These are phyloP conservation scores for Dipodomys ordii DNA, from an alignment of 2,113 vertebrate genomes.

Conservation along the genomic window DNA sequence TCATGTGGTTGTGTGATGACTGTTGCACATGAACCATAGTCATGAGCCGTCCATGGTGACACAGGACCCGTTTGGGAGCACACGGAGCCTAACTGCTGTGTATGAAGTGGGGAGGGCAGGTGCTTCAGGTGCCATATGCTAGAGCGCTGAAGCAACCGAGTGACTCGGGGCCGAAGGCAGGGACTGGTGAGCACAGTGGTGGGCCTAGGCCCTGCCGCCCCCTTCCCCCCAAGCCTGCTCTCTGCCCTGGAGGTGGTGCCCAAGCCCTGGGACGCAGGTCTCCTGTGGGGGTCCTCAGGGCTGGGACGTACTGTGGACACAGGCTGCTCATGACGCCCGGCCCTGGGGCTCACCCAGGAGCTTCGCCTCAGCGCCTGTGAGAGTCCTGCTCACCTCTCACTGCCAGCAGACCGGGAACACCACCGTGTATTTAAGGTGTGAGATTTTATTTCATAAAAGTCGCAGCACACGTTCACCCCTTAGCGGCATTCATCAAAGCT, in stretches of 20 bases:
- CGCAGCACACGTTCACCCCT: slow-evolving; percentile 62
- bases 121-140: too few relatives aligned
- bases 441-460: slow-evolving; percentile 75
- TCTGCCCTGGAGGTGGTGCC: neutral
- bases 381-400: too few relatives aligned
- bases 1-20: too few relatives aligned
- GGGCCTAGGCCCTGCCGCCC: too few relatives aligned
- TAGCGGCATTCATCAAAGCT: slow-evolving; percentile 52
- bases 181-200: neutral
- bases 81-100: too few relatives aligned
- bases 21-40: neutral
- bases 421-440: slow-evolving; percentile 56
- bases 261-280: too few relatives aligned
- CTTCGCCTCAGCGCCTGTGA: too few relatives aligned
- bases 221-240: neutral
- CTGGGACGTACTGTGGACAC: neutral
- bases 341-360: rapidly evolving
- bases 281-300: rapidly evolving
- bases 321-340: neutral
- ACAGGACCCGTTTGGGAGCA: too few relatives aligned
- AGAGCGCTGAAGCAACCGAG: neutral
- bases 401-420: neutral
- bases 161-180: neutral
- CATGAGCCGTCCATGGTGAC: too few relatives aligned
- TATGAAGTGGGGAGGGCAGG: too few relatives aligned